These are phyloP conservation scores for Polydrusus cervinus DNA, from an alignment of 2,888 invertebrate genomes.

Conservation along the genomic window DNA sequence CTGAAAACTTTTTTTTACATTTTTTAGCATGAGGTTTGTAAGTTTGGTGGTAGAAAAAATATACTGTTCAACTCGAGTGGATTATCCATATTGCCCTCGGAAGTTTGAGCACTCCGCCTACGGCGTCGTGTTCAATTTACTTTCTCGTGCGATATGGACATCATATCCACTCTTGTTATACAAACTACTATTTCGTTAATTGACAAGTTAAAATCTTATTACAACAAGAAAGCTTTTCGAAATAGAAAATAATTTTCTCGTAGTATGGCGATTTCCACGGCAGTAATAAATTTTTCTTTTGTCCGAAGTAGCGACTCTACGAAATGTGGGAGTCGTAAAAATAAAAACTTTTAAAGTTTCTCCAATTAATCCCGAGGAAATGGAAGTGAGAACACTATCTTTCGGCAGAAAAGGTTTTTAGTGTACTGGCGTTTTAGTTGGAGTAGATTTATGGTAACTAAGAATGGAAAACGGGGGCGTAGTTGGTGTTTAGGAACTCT, in stretches of 20 bases:
- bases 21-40: too few species aligned
- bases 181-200: too few species aligned
- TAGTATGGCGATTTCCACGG: slow-evolving; percentile 25
- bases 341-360: slow-evolving; percentile 46
- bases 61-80: too few species aligned
- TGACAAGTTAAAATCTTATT: too few species aligned
- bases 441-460: slow-evolving; percentile 23
- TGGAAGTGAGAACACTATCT: slow-evolving; percentile 19
- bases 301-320: slow-evolving; percentile 36
- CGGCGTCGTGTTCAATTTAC: too few species aligned
- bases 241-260: slow-evolving; percentile 20
- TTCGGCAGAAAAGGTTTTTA: slow-evolving; percentile 31
- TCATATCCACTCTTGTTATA: too few species aligned
- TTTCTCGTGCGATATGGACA: too few species aligned
- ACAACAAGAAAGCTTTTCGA: slow-evolving; percentile 1
- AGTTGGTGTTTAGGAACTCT: slow-evolving; percentile 5
- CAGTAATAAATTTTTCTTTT: slow-evolving; percentile 47
- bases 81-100: too few species aligned
- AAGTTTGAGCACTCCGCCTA: too few species aligned
- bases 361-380: slow-evolving; percentile 35
- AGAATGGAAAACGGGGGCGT: slow-evolving; percentile 17
- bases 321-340: slow-evolving; percentile 43
- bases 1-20: too few species aligned
- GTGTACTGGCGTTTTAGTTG: slow-evolving; percentile 19
- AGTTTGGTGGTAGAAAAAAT: too few species aligned